Percentiles rank a stretch among this genome's conserved stretches.
phyloP scores from a whole-genome alignment of 2,113 vertebrate genomes.

The Fulica atra region DNA sequence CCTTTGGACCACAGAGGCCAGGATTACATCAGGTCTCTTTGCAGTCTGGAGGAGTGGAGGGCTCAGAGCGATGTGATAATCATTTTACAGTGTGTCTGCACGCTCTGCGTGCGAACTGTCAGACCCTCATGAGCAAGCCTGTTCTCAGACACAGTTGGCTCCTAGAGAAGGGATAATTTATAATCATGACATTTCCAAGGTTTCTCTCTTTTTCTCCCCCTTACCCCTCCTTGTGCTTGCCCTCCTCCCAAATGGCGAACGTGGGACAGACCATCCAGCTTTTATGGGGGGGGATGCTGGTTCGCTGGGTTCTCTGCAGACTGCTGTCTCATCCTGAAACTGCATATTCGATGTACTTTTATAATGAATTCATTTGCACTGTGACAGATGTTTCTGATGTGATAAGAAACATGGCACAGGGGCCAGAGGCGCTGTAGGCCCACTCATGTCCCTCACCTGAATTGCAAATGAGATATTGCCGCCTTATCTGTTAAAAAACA shows the following conservation, averaged over 20 bases:
- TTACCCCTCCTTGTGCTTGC: background rate
- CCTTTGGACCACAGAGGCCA: background rate
- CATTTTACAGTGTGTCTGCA: background rate
- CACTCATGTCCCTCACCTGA: conserved; percentile 14
- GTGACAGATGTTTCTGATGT: conserved; percentile 17
- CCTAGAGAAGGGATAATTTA: background rate
- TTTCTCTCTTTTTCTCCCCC: background rate
- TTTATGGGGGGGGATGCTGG: background rate
- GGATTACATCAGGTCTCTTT: background rate
- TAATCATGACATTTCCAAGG: background rate
- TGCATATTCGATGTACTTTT: background rate
- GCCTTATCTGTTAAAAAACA: conserved; percentile 58
- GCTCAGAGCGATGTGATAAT: background rate
- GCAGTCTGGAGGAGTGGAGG: background rate
- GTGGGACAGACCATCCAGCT: background rate
- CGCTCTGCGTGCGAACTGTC: accelerated
- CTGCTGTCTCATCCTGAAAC: conserved; percentile 26
- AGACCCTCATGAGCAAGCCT: background rate
- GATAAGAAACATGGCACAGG: background rate
- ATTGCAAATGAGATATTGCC: conserved; percentile 5
- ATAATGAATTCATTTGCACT: background rate
- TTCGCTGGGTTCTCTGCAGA: background rate
- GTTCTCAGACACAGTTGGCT: background rate
- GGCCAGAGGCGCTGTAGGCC: background rate
- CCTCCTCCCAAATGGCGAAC: background rate